phyloP scores from a whole-genome alignment of 2,113 vertebrate genomes.

The Albula glossodonta region DNA sequence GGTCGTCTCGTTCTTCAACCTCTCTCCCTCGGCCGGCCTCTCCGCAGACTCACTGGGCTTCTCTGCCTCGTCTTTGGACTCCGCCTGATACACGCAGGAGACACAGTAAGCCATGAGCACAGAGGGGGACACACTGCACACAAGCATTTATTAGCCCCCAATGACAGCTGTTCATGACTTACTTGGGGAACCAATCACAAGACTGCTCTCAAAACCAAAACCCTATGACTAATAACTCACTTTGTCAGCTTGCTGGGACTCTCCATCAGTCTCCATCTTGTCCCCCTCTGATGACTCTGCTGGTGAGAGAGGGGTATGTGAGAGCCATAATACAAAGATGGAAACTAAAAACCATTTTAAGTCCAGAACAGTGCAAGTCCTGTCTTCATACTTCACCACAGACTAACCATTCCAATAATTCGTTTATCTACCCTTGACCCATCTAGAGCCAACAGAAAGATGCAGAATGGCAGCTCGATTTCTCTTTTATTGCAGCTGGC shows the following conservation, averaged over 20 bases:
- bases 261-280: slow-evolving; percentile 77
- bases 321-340: neutral
- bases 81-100: slow-evolving; percentile 55
- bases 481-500: neutral
- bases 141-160: too few species aligned
- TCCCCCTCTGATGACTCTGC: slow-evolving; percentile 76
- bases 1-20: slow-evolving; percentile 57
- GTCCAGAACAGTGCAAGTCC: neutral
- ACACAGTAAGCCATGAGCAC: neutral
- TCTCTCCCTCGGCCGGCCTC: slow-evolving; percentile 70
- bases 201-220: slow-evolving; percentile 5
- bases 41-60: slow-evolving; percentile 63
- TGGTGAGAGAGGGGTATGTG: slow-evolving; percentile 28
- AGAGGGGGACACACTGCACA: neutral
- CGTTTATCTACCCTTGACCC: neutral
- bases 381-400: too few species aligned
- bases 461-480: neutral
- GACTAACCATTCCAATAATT: too few species aligned
- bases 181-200: neutral
- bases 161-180: neutral
- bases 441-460: neutral
- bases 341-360: neutral
- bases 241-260: slow-evolving; percentile 74
- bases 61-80: slow-evolving; percentile 67
- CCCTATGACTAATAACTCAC: slow-evolving; percentile 53